These are phyloP conservation scores for Tinea semifulvella DNA, from an alignment of 2,888 invertebrate species.

Conservation along the genomic window DNA sequence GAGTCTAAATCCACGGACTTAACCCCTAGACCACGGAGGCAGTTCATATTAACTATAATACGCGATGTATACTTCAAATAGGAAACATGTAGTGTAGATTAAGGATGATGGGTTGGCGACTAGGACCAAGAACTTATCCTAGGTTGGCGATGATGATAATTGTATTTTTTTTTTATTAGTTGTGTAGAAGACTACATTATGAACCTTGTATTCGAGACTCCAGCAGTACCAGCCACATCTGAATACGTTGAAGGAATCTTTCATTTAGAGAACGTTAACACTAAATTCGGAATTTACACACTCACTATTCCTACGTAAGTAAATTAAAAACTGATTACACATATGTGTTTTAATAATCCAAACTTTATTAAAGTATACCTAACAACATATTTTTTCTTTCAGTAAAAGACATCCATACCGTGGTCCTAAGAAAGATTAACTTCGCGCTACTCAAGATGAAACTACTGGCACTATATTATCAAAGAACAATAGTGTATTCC, in stretches of 20 bases:
- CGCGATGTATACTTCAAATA: too few species aligned
- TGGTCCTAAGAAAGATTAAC: slow-evolving; percentile 40
- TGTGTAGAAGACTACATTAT: slow-evolving; percentile 61
- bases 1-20: too few species aligned
- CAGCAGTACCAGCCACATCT: slow-evolving; percentile 45
- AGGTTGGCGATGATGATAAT: too few species aligned
- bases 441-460: background rate
- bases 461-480: background rate
- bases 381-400: slow-evolving; percentile 24
- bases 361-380: too few species aligned
- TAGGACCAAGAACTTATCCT: too few species aligned
- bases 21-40: too few species aligned
- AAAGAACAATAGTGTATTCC: too few species aligned
- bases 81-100: too few species aligned
- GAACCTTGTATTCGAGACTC: slow-evolving; percentile 55
- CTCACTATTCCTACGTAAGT: slow-evolving; percentile 53
- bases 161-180: slow-evolving; percentile 27
- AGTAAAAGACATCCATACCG: slow-evolving; percentile 56
- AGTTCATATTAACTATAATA: too few species aligned
- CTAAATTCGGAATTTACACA: slow-evolving; percentile 54
- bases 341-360: too few species aligned
- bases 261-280: slow-evolving; percentile 49
- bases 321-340: too few species aligned
- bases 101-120: too few species aligned
- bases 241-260: slow-evolving; percentile 47